Evolutionary conservation across 2,797 vertebrate species (phyloP).

Genomic region (Sparus aurata): DNA sequence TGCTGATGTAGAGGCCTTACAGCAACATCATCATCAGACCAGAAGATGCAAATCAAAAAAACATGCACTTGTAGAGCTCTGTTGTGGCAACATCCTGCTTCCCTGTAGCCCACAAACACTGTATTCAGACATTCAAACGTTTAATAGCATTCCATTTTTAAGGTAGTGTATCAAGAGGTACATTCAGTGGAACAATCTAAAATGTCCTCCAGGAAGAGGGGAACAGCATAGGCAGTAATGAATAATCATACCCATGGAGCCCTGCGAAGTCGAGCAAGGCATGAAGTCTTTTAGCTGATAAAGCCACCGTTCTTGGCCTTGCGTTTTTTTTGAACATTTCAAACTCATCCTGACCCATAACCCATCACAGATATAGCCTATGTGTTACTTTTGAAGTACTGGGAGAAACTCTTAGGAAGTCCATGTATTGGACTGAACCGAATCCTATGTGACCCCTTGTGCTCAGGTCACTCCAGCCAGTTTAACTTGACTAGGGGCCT

Average conservation of each 20-base stretch:
- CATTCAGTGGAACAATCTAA: neutral
- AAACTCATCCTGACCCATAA: neutral
- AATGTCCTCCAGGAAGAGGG: neutral
- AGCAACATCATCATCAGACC: neutral
- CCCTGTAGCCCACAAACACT: neutral
- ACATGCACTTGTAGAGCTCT: neutral
- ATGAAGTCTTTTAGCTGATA: slow-evolving; percentile 4
- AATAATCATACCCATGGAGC: neutral
- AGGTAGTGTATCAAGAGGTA: neutral
- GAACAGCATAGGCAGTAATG: neutral
- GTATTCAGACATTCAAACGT: neutral
- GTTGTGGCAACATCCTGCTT: neutral
- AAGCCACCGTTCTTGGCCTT: neutral
- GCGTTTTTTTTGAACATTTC: neutral
- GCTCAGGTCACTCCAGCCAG: neutral
- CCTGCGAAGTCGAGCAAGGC: slow-evolving; percentile 21
- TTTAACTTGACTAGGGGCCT: neutral
- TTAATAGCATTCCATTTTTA: neutral
- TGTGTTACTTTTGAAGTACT: neutral
- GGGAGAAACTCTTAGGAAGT: too few relatives aligned
- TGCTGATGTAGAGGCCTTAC: neutral
- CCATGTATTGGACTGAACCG: too few relatives aligned
- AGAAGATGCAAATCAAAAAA: neutral
- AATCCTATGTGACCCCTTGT: neutral
- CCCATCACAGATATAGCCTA: neutral